phyloP scores from a whole-genome alignment of 1,140 invertebrate genomes.

The Lepeophtheirus salmonis region DNA sequence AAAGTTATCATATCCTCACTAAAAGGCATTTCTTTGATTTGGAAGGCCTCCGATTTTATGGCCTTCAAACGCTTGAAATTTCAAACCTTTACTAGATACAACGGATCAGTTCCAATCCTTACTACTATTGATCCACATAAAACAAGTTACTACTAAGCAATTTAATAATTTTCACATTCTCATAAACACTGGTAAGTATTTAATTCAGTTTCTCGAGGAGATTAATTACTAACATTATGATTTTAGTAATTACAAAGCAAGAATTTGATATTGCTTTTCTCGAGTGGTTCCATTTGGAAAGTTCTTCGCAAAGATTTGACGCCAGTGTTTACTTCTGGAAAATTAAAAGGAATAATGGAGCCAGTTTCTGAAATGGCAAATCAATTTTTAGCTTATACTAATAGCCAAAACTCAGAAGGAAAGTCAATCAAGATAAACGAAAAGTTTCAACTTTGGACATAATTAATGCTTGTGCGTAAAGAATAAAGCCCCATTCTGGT shows the following conservation, averaged over 20 bases:
- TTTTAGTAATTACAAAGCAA: background rate
- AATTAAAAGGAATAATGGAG: conserved; percentile 16
- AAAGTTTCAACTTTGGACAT: conserved; percentile 12
- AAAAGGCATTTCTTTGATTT: too few species aligned
- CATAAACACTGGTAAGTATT: too few species aligned
- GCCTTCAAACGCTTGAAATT: too few species aligned
- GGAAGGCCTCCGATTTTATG: too few species aligned
- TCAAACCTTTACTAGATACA: too few species aligned
- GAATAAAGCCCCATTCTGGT: background rate
- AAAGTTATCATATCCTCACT: too few species aligned
- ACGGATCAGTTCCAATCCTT: too few species aligned
- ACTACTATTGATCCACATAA: too few species aligned
- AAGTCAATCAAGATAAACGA: background rate
- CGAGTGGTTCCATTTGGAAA: conserved; percentile 2
- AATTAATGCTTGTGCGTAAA: background rate
- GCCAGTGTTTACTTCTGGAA: conserved; percentile 15
- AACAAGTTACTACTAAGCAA: too few species aligned
- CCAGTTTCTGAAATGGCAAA: background rate
- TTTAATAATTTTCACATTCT: too few species aligned
- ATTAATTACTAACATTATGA: too few species aligned
- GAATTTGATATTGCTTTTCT: background rate
- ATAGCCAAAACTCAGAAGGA: background rate
- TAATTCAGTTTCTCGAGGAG: too few species aligned
- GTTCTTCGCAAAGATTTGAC: conserved; percentile 5
- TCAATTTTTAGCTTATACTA: conserved; percentile 1